These are phyloP conservation scores for Mus spicilegus DNA, from an alignment of 2,113 vertebrate genomes.

Conservation along the genomic window DNA sequence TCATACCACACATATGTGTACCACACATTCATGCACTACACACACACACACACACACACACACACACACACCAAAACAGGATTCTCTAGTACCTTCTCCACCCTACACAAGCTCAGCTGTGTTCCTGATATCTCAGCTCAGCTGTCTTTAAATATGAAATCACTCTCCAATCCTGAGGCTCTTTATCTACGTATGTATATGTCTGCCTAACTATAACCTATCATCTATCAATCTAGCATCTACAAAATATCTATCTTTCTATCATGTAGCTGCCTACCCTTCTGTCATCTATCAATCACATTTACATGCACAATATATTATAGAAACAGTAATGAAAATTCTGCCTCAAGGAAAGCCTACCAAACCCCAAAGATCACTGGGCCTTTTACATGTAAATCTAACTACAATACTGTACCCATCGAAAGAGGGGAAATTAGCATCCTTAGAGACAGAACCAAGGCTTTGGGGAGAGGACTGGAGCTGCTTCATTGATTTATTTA, in stretches of 20 bases:
- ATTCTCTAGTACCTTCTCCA: neutral
- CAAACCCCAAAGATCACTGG: neutral
- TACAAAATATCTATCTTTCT: neutral
- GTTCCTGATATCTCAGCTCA: neutral
- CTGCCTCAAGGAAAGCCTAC: neutral
- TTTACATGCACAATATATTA: neutral
- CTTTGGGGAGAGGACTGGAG: neutral
- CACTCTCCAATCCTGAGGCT: neutral
- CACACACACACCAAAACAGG: neutral
- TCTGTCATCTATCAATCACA: neutral
- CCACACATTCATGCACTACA: neutral
- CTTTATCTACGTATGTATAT: neutral
- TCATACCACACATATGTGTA: neutral
- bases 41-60: neutral
- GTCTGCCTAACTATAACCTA: neutral
- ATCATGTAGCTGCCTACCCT: neutral
- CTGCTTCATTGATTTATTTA: no score
- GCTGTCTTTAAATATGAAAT: neutral
- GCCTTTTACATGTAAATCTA: neutral
- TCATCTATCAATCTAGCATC: neutral
- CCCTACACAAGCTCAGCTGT: neutral
- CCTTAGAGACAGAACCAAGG: neutral
- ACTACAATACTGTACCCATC: neutral
- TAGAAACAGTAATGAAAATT: slow-evolving; percentile 27
- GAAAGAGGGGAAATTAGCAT: slow-evolving; percentile 13